These are phyloP conservation scores for Heteromyza rotundicornis DNA, from an alignment of 2,888 invertebrate genomes.

Conservation along the genomic window DNA sequence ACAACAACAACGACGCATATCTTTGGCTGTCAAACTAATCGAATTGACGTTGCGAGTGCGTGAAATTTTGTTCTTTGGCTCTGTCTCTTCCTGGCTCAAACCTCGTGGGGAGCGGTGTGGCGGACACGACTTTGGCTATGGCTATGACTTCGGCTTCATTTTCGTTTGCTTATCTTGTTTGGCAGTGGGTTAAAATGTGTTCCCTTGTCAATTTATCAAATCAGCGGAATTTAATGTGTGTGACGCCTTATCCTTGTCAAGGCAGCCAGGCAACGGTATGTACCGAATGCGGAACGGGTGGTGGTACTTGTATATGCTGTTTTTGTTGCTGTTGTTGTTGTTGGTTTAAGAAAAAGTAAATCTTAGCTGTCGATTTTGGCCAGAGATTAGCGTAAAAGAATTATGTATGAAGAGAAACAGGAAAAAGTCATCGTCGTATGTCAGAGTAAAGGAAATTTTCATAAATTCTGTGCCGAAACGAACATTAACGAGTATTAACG, in stretches of 20 bases:
- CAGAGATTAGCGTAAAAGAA: constrained; percentile 20
- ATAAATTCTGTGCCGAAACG: too few relatives aligned
- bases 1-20: too few relatives aligned
- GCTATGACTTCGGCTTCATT: background rate
- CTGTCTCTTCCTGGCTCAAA: background rate
- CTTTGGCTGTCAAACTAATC: constrained; percentile 21
- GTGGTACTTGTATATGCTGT: too few relatives aligned
- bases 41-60: constrained; percentile 21
- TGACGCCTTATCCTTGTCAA: constrained; percentile 27
- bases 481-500: too few relatives aligned
- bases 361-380: constrained; percentile 22
- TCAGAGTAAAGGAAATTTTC: too few relatives aligned
- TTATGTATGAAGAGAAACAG: too few relatives aligned
- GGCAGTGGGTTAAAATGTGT: constrained; percentile 25
- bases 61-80: constrained; percentile 17
- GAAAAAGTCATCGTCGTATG: too few relatives aligned
- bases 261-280: too few relatives aligned
- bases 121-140: background rate
- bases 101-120: background rate
- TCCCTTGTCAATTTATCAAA: constrained; percentile 26
- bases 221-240: constrained; percentile 23
- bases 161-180: constrained; percentile 16
- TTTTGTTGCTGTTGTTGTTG: too few relatives aligned
- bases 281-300: constrained; percentile 2
- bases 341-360: constrained; percentile 25